phyloP scores from a whole-genome alignment of 2,888 invertebrate genomes.

The Cartodere bifasciata region DNA sequence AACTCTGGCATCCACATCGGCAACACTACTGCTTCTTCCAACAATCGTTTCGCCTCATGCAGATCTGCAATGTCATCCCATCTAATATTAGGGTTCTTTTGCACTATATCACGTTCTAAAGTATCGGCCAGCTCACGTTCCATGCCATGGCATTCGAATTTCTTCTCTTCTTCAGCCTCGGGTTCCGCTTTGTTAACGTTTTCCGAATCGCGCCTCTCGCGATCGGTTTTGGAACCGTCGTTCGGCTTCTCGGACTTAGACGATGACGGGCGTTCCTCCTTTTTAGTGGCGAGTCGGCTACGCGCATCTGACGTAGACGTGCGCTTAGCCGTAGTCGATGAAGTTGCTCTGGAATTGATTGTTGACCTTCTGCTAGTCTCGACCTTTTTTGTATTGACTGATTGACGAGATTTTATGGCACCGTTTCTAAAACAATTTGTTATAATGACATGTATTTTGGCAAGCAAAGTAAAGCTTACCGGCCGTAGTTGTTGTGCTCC shows the following conservation, averaged over 20 bases:
- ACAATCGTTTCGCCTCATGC: slow-evolving; percentile 72
- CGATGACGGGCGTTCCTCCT: slow-evolving; percentile 32
- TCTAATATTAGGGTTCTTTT: slow-evolving; percentile 89
- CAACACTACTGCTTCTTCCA: slow-evolving; percentile 95
- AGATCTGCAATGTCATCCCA: slow-evolving; percentile 94
- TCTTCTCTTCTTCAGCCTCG: slow-evolving; percentile 54
- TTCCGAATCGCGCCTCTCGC: slow-evolving; percentile 49
- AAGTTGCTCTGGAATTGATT: slow-evolving; percentile 30
- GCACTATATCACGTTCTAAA: slow-evolving; percentile 87
- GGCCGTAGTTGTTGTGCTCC: slow-evolving; percentile 7
- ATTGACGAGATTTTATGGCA: slow-evolving; percentile 23
- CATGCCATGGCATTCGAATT: slow-evolving; percentile 70
- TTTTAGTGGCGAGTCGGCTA: slow-evolving; percentile 23
- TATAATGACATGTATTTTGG: neutral
- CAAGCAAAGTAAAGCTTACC: slow-evolving; percentile 2
- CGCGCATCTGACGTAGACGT: slow-evolving; percentile 23
- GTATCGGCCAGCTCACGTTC: slow-evolving; percentile 88
- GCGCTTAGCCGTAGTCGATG: slow-evolving; percentile 26
- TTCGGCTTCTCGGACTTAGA: slow-evolving; percentile 30
- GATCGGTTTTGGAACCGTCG: slow-evolving; percentile 30
- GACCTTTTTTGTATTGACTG: slow-evolving; percentile 22
- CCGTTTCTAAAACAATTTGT: slow-evolving; percentile 20
- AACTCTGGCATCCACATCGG: slow-evolving; percentile 98
- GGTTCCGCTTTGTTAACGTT: slow-evolving; percentile 46
- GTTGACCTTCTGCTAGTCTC: slow-evolving; percentile 30